Conservation (phyloP, 37 sponge, comb jelly and placozoan species). For the Halisarca cf. caerulea region DNA sequence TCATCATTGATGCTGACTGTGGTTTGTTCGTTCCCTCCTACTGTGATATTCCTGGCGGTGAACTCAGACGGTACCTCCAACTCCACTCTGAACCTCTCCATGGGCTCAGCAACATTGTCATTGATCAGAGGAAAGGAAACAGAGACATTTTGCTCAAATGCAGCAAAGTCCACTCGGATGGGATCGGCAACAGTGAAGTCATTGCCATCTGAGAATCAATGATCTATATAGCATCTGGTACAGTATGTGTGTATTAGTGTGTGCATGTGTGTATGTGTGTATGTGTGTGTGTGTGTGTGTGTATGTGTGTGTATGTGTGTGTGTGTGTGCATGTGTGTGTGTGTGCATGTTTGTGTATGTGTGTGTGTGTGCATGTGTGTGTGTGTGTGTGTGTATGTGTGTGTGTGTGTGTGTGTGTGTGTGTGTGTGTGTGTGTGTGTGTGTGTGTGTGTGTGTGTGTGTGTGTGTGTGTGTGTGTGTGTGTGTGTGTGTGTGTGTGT, state of each 20-base stretch:
- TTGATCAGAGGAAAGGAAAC: not conserved
- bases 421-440: too few relatives aligned
- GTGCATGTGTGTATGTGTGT: not conserved
- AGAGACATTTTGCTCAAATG: not conserved
- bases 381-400: too few relatives aligned
- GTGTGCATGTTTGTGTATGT: not conserved
- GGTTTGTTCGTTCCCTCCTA: not conserved
- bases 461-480: too few relatives aligned
- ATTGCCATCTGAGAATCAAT: too few relatives aligned
- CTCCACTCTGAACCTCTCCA: not conserved
- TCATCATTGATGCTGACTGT: not conserved
- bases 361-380: too few relatives aligned
- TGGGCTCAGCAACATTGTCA: not conserved
- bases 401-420: too few relatives aligned
- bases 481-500: too few relatives aligned
- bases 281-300: slow-evolving; percentile 14
- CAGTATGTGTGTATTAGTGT: not conserved
- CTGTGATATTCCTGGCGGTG: not conserved
- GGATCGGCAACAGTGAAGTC: too few relatives aligned
- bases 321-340: not conserved
- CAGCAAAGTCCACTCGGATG: too few relatives aligned
- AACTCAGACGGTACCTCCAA: not conserved
- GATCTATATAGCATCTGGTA: too few relatives aligned
- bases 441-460: too few relatives aligned
- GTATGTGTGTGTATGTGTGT: not conserved